These are phyloP conservation scores for Semotilus atromaculatus DNA, from an alignment of 2,797 vertebrate genomes.

Conservation along the genomic window DNA sequence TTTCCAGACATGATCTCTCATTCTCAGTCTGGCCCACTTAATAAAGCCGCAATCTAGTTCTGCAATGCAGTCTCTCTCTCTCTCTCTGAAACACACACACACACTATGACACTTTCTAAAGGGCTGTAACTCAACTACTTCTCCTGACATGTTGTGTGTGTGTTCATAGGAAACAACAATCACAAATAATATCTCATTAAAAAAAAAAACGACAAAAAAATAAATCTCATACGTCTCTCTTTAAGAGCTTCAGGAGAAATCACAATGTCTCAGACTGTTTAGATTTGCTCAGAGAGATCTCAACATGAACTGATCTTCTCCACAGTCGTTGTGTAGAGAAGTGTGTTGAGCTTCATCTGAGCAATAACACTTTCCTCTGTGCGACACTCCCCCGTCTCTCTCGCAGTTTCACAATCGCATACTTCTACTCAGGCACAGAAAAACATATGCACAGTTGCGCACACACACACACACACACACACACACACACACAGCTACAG, in stretches of 20 bases:
- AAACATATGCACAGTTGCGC: neutral
- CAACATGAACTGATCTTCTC: neutral
- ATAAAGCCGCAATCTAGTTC: constrained; percentile 50
- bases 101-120: constrained; percentile 36
- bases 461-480: no score
- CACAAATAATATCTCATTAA: neutral
- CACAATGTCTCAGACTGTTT: neutral
- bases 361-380: neutral
- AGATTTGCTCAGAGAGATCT: neutral
- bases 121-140: neutral
- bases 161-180: neutral
- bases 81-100: constrained; percentile 32
- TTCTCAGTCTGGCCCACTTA: constrained; percentile 16
- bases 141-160: no score
- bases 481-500: neutral
- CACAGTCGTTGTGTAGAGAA: neutral
- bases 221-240: neutral
- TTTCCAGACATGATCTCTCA: neutral
- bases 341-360: neutral
- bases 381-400: neutral
- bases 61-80: constrained; percentile 21
- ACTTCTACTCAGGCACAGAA: constrained; percentile 3
- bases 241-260: neutral
- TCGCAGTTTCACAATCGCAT: constrained; percentile 4
- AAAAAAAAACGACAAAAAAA: no score